Base-by-base conservation (phyloP, 2,113 vertebrate genomes). In the Hypocryptadius cinnamomeus region DNA sequence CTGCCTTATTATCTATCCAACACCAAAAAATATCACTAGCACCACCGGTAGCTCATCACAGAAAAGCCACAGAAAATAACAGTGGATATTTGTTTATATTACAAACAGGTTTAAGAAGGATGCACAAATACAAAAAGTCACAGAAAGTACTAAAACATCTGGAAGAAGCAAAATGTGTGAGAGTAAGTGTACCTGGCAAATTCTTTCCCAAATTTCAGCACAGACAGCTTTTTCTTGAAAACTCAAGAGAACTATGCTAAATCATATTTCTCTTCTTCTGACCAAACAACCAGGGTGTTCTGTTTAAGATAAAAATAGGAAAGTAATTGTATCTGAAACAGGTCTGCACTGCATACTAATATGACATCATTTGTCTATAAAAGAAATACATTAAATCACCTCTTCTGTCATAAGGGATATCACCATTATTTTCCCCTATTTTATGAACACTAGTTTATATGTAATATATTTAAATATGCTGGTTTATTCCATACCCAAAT, bases 151-250 rank as follows among this genome's bases (percentile, higher is more conserved):
- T 24, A 27, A 35, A 88, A 65, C 10, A 69, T 14, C 24, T 59
- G 66, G 31, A 87, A 89, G 35, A 73, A 79, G 39, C 2, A 48
- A 45, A 56, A 17, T 72, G 89, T 30, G n/a, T 65, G 39, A 87
- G 31, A 30, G 63, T 51, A 89, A 90, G 8, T 66, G 89, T 98
- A 99, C 98, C 98, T 99, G 98, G 95, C 99, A 99, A 92, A 99
- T 99, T 98, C 99, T 99, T 93, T 99, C 98, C 99, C 99, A 99
- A 93, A 99, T 99, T 96, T 99, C 99, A 98, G 99, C 99, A 81
- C 99, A 99, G 85, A 98, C 98, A 88, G 98, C 98, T 94, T 99
- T 99, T 96, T 99, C 98, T 97, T 99, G 99, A 97, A 99, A 99
- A 97, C 98, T 99, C 87, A 99, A 53, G 35, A 59, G 53, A 50